Evolutionary conservation across 1,140 invertebrate species (phyloP), one percentile per base, ranked within the genome.

Genomic region (Berghia stephanieae): DNA sequence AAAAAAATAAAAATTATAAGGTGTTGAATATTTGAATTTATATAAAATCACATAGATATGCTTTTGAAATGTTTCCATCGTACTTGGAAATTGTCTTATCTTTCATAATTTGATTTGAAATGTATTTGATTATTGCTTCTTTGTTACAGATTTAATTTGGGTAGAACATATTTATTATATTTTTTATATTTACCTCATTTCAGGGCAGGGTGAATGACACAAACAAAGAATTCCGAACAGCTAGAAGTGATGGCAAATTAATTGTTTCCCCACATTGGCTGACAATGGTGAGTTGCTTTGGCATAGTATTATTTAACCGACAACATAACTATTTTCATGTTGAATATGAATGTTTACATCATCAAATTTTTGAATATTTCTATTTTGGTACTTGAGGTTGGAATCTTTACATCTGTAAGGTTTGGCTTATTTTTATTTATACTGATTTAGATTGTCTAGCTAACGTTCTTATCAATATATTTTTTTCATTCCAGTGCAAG

Each of bases 191-290:
- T 57, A 16, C 71, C 69, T 77, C 36, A 67, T 81, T 87, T 42
- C 78, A 89, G 83, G 90, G 90, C 8, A 85, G 87, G 77, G 70
- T 79, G 2, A 90, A 89, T 87, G 90, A 90, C 75, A 83, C 81
- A 10, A 86, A 86, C 66, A 90, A 86, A 81, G 90, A 91, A 55
- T 89, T 90, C 72, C 80, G 87, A 63, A 70, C 83, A 68, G 90
- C 90, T 0, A 86, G 84, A 78, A 83, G 87, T 6, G 83, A 90
- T 42, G 86, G 86, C n/a, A 90, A 90, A 69, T 81, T 84, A 16
- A 88, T 91, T 75, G 90, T 91, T 18, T 88, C 88, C n/a, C 90
- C 90, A 38, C 84, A 90, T 68, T 91, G 90, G 90, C 78, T 91
- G 6, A 76, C 78, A 18, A 83, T 86, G 80, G 88, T 88, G 79